Evolutionary conservation across 2,113 vertebrate genomes (phyloP).

Genomic region (Capreolus pygargus): DNA sequence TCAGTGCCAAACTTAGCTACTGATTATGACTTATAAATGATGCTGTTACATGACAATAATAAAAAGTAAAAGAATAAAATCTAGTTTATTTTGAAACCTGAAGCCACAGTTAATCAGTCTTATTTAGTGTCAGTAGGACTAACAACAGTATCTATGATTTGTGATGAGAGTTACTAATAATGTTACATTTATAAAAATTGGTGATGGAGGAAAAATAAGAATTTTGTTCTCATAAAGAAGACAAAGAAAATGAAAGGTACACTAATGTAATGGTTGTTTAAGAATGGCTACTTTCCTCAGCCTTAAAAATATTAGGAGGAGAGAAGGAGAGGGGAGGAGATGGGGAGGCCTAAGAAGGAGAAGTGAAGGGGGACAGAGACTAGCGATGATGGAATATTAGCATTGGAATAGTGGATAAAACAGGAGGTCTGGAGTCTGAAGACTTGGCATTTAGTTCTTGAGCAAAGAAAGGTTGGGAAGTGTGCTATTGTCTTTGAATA

Average conservation of each 20-base stretch:
- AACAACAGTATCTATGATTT: background rate
- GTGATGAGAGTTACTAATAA: background rate
- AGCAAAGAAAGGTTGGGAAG: background rate
- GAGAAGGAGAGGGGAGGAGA: background rate
- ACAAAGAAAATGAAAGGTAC: background rate
- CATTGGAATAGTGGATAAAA: background rate
- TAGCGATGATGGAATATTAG: background rate
- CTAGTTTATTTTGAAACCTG: background rate
- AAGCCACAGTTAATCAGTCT: background rate
- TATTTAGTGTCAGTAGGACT: background rate
- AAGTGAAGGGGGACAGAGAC: background rate
- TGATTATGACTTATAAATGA: background rate
- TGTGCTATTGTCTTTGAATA: background rate
- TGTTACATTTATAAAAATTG: background rate
- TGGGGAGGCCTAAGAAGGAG: rapidly evolving
- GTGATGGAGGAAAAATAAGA: background rate
- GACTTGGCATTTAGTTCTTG: background rate
- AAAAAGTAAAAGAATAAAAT: background rate
- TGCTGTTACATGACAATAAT: background rate
- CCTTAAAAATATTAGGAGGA: background rate
- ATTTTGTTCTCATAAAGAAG: background rate
- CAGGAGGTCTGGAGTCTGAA: background rate
- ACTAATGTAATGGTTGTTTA: background rate
- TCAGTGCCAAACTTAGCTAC: background rate
- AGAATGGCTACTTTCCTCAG: background rate